Percentiles rank a stretch among this genome's conserved stretches.
These are phyloP conservation scores for Thalpophila matura DNA, from an alignment of 2,888 invertebrate genomes.

Conservation along the genomic window DNA sequence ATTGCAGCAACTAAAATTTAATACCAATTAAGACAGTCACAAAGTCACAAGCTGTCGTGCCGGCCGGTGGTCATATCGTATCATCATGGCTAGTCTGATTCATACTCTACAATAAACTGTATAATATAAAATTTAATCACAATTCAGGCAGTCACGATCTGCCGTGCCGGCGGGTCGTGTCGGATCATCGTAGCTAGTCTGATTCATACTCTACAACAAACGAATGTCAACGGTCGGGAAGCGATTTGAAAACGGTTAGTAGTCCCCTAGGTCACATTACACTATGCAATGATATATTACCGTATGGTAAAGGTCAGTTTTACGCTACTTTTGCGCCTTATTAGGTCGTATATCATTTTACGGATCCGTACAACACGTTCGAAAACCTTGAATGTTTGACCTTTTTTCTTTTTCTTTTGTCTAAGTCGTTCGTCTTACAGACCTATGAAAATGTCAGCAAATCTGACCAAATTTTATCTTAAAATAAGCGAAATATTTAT, in stretches of 20 bases:
- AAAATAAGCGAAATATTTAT: not conserved
- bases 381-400: constrained; percentile 24
- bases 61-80: too few species aligned
- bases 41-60: not conserved
- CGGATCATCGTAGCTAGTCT: not conserved
- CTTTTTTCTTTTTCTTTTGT: constrained; percentile 28
- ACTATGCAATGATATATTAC: constrained; percentile 53
- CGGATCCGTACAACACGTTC: constrained; percentile 12
- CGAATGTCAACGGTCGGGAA: constrained; percentile 51
- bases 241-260: constrained; percentile 59
- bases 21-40: constrained; percentile 16
- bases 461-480: not conserved
- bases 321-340: constrained; percentile 41
- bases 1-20: not conserved
- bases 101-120: constrained; percentile 11
- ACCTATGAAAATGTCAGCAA: not conserved
- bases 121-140: not conserved
- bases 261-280: constrained; percentile 61
- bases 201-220: constrained; percentile 12
- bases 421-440: not conserved
- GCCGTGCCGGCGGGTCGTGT: too few species aligned
- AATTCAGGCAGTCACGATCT: constrained; percentile 6
- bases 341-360: constrained; percentile 54
- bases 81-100: not conserved
- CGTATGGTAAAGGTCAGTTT: constrained; percentile 56